These are phyloP conservation scores for Dolomedes plantarius DNA, from an alignment of 2,888 invertebrate genomes.

Conservation along the genomic window DNA sequence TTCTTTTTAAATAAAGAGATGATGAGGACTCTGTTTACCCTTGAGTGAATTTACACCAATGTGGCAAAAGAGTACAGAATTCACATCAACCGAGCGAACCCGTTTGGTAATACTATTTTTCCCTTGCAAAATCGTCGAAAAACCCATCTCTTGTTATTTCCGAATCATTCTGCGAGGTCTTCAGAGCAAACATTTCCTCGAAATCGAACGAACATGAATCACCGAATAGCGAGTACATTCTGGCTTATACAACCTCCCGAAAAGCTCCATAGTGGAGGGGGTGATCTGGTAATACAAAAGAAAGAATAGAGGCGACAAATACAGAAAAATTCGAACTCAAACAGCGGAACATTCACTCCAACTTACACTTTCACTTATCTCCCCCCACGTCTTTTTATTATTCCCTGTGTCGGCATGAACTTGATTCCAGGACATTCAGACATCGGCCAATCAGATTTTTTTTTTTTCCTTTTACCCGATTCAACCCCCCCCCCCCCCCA, in stretches of 20 bases:
- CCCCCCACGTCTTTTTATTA: neutral
- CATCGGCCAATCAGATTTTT: constrained; percentile 1
- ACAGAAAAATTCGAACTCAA: constrained; percentile 36
- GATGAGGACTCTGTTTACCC: too few species aligned
- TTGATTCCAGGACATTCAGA: neutral
- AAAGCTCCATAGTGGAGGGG: neutral
- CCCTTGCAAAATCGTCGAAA: too few species aligned
- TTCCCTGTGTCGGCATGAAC: constrained; percentile 4
- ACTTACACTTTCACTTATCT: constrained; percentile 16
- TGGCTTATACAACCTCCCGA: too few species aligned
- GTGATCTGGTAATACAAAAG: constrained; percentile 12
- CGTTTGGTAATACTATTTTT: too few species aligned
- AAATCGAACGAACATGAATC: constrained; percentile 32
- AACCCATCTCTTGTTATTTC: too few species aligned
- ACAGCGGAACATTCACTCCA: constrained; percentile 41
- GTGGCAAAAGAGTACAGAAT: too few species aligned
- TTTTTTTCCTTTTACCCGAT: neutral
- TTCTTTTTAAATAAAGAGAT: too few species aligned
- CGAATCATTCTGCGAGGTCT: neutral
- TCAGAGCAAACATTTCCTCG: neutral
- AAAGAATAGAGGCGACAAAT: neutral
- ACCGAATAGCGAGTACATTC: neutral
- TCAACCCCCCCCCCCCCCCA: neutral
- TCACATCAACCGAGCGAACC: too few species aligned
- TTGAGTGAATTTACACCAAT: too few species aligned